These are phyloP conservation scores for Hypena proboscidalis DNA, from an alignment of 2,888 invertebrate species.

Conservation along the genomic window DNA sequence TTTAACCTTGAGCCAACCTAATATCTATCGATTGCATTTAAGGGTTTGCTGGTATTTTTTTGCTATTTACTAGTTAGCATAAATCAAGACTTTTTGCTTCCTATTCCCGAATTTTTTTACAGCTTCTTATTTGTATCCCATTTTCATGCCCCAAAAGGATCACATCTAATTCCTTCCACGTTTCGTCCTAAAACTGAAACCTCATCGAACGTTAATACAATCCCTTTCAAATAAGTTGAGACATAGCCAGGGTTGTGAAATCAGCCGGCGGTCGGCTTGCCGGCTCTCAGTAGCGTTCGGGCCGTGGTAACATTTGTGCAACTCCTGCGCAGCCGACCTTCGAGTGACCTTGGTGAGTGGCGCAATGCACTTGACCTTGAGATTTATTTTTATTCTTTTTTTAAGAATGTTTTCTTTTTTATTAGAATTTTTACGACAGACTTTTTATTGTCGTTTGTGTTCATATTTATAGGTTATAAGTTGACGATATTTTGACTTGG, in stretches of 20 bases:
- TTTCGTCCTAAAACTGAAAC: background rate
- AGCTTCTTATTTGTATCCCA: no score
- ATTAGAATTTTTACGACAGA: background rate
- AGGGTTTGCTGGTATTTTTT: no score
- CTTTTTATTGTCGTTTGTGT: no score
- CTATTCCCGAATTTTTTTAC: no score
- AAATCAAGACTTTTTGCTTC: no score
- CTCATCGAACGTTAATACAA: constrained; percentile 39
- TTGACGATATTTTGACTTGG: no score
- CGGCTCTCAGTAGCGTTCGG: constrained; percentile 72
- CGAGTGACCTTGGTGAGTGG: constrained; percentile 72
- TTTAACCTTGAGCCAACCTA: no score
- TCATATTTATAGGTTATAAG: no score
- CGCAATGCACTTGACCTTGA: constrained; percentile 68
- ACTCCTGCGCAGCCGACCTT: constrained; percentile 66
- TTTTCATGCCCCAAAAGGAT: no score
- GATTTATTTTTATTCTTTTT: constrained; percentile 24
- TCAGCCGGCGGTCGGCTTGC: constrained; percentile 47
- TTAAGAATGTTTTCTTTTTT: background rate
- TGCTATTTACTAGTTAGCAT: no score
- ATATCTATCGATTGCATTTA: no score
- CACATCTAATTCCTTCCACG: no score
- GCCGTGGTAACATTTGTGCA: constrained; percentile 68
- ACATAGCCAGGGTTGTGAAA: constrained; percentile 78
- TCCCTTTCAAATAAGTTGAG: constrained; percentile 75